Percentiles rank a stretch among this genome's conserved stretches.
Conservation (phyloP, 1,140 invertebrate genomes). For the Octopus bimaculoides region DNA sequence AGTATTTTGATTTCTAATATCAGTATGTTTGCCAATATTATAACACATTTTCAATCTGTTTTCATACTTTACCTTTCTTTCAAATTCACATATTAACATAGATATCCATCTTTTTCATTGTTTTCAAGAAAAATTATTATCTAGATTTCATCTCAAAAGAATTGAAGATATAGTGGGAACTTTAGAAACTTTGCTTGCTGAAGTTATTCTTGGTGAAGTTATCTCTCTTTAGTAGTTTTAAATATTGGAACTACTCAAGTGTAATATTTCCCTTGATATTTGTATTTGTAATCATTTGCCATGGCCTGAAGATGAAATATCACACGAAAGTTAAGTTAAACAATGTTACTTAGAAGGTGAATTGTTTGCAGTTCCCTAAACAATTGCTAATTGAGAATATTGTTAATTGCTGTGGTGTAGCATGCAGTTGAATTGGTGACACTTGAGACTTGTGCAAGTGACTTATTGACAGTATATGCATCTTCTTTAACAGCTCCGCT, state of each 20-base stretch:
- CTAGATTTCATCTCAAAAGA: not conserved
- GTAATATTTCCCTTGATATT: not conserved
- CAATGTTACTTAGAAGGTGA: not conserved
- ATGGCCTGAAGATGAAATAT: slow-evolving; percentile 8
- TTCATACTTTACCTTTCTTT: no score
- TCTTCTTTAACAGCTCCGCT: not conserved
- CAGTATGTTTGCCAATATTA: no score
- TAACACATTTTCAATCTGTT: no score
- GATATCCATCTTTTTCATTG: no score
- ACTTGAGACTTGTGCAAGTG: not conserved
- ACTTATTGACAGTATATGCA: not conserved
- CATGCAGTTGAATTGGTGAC: not conserved
- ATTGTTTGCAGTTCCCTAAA: slow-evolving; percentile 6
- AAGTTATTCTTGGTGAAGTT: not conserved
- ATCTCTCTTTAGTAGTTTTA: not conserved
- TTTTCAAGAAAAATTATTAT: not conserved
- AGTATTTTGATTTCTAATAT: no score
- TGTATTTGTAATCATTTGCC: not conserved
- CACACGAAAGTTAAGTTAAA: not conserved
- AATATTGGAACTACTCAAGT: not conserved
- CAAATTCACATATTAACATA: no score
- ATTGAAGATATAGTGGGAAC: not conserved
- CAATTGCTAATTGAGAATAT: slow-evolving; percentile 8
- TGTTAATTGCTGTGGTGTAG: slow-evolving; percentile 1
- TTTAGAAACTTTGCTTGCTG: not conserved